phyloP scores from a whole-genome alignment of 1,140 invertebrate genomes.

The Lutraria rhynchaena region DNA sequence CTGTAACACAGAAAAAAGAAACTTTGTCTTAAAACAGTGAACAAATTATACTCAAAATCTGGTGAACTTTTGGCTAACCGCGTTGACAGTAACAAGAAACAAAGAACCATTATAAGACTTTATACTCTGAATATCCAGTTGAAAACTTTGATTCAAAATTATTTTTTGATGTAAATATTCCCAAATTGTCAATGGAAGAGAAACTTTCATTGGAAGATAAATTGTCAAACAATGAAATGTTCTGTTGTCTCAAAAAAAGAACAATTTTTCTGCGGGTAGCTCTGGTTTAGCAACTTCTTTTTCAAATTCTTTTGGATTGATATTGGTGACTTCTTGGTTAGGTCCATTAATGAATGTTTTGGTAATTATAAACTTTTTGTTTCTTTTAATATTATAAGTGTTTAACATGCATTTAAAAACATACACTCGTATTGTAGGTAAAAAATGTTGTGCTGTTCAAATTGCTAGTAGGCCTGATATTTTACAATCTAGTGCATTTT shows the following conservation, averaged over 20 bases:
- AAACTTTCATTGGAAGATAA: constrained; percentile 13
- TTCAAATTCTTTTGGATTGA: not conserved
- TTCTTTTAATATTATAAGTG: no score
- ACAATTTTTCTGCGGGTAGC: not conserved
- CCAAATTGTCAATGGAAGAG: not conserved
- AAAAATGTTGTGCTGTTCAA: no score
- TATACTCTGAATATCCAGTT: not conserved
- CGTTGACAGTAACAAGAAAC: not conserved
- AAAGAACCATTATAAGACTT: constrained; percentile 23
- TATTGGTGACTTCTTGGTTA: constrained; percentile 1
- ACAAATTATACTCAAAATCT: not conserved
- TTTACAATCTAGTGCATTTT: no score
- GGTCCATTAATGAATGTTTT: not conserved
- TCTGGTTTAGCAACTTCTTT: constrained; percentile 3
- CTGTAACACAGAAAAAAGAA: constrained; percentile 27
- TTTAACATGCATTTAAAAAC: no score
- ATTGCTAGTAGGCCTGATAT: no score
- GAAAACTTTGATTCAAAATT: not conserved
- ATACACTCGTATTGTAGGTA: no score
- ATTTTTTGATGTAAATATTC: not conserved
- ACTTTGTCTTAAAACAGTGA: constrained; percentile 5
- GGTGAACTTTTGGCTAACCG: not conserved
- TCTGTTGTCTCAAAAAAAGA: not conserved
- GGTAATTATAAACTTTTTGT: not conserved
- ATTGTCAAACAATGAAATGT: constrained; percentile 4